Evolutionary conservation across 2,797 vertebrate genomes (phyloP).

Genomic region (Morelia viridis): DNA sequence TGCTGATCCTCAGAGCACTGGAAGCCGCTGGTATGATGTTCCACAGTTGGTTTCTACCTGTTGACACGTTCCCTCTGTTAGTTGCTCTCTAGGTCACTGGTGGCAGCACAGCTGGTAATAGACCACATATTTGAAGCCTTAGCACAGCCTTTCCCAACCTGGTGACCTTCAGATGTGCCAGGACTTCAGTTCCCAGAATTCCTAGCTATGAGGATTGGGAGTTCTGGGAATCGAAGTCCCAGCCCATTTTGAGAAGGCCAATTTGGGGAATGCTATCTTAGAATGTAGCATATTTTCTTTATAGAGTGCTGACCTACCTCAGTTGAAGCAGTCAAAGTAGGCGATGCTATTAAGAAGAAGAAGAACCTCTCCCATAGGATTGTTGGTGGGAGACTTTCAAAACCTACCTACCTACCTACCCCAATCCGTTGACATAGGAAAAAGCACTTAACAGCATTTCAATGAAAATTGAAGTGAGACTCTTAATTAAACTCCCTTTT

Average conservation of each 20-base stretch:
- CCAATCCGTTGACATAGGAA: background rate
- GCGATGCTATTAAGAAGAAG: background rate
- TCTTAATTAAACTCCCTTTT: background rate
- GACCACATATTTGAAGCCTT: conserved; percentile 41
- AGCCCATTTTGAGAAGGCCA: background rate
- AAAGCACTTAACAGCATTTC: background rate
- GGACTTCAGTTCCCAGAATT: background rate
- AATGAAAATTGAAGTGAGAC: background rate
- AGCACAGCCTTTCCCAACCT: background rate
- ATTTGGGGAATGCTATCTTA: background rate
- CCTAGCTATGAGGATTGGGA: background rate
- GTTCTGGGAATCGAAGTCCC: background rate
- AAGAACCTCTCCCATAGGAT: background rate
- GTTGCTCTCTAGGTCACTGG: background rate
- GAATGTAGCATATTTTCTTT: conserved; percentile 2
- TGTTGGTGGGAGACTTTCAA: background rate
- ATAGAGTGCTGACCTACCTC: conserved; percentile 77
- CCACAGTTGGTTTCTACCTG: no score
- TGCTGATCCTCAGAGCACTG: background rate
- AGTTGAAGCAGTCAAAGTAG: conserved; percentile 63
- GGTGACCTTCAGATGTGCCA: background rate
- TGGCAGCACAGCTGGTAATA: background rate
- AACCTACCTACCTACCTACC: background rate
- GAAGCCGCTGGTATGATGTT: background rate
- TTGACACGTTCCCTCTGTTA: background rate